Evolutionary conservation across 2,113 vertebrate genomes (phyloP).

Genomic region (Cryptotis parvus): DNA sequence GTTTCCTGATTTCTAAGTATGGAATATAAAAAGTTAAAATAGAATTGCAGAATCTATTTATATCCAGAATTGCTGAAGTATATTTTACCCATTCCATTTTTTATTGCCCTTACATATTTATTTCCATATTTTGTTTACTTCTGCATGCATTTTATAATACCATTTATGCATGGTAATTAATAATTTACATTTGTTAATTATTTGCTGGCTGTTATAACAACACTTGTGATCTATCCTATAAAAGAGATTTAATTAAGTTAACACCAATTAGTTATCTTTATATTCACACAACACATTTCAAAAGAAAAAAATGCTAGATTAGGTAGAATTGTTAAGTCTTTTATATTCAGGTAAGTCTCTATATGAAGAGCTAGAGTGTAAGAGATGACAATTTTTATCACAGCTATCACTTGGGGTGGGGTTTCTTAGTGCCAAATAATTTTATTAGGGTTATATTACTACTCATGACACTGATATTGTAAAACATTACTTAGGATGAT

Average conservation of each 20-base stretch:
- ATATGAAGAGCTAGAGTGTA: too few species aligned
- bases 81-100: not conserved
- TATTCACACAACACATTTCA: too few species aligned
- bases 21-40: not conserved
- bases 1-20: conserved; percentile 17
- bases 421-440: not conserved
- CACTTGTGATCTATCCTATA: not conserved
- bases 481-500: not conserved
- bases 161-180: not conserved
- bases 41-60: conserved; percentile 21
- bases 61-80: not conserved
- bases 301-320: too few species aligned
- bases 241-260: conserved; percentile 5
- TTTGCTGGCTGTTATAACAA: not conserved
- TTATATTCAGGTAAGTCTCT: too few species aligned
- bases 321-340: too few species aligned
- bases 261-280: not conserved
- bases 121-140: not conserved
- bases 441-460: conserved; percentile 43
- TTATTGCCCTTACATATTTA: not conserved
- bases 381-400: too few species aligned
- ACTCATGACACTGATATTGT: not conserved
- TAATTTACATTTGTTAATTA: not conserved
- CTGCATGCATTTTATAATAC: not conserved
- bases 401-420: not conserved